These are phyloP conservation scores for Pogonomyrmex barbatus DNA, from an alignment of 1,140 invertebrate species.

Conservation along the genomic window DNA sequence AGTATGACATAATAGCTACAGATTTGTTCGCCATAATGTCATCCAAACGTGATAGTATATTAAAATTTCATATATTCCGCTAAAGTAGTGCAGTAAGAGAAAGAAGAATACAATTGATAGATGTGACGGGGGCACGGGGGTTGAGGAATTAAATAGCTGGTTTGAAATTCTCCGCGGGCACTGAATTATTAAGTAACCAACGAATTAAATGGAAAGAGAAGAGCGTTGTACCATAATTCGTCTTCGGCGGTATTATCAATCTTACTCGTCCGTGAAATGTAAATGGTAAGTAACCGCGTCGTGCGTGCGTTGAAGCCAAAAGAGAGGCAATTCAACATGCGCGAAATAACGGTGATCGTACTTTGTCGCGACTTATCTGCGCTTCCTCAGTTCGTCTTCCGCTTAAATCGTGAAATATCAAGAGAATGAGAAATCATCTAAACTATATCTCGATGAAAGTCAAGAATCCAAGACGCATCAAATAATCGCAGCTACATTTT, in stretches of 20 bases:
- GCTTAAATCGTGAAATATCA: conserved; percentile 2
- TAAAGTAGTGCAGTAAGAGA: conserved; percentile 11
- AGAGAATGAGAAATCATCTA: background rate
- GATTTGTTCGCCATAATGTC: conserved; percentile 33
- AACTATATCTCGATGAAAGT: background rate
- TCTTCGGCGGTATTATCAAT: conserved; percentile 54
- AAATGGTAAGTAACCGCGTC: conserved; percentile 47
- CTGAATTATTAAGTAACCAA: conserved; percentile 51
- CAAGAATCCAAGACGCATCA: background rate
- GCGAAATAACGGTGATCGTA: conserved; percentile 41
- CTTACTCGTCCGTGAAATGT: conserved; percentile 39
- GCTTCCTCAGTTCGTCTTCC: background rate
- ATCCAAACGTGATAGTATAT: conserved; percentile 8
- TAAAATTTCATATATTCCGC: conserved; percentile 34
- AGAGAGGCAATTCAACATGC: conserved; percentile 34
- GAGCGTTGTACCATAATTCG: conserved; percentile 33
- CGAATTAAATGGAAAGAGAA: conserved; percentile 35
- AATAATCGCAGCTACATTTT: background rate
- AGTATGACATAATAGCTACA: conserved; percentile 26
- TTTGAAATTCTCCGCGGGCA: conserved; percentile 42
- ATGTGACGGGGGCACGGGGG: background rate
- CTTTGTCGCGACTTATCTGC: conserved; percentile 40
- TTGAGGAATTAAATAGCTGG: conserved; percentile 47
- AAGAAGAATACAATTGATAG: conserved; percentile 33
- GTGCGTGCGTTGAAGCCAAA: conserved; percentile 49